A percentile compares a stretch with the other conserved stretches of the same genome.
These are phyloP conservation scores for Macrobrachium nipponense DNA, from an alignment of 1,140 invertebrate genomes.

Conservation along the genomic window DNA sequence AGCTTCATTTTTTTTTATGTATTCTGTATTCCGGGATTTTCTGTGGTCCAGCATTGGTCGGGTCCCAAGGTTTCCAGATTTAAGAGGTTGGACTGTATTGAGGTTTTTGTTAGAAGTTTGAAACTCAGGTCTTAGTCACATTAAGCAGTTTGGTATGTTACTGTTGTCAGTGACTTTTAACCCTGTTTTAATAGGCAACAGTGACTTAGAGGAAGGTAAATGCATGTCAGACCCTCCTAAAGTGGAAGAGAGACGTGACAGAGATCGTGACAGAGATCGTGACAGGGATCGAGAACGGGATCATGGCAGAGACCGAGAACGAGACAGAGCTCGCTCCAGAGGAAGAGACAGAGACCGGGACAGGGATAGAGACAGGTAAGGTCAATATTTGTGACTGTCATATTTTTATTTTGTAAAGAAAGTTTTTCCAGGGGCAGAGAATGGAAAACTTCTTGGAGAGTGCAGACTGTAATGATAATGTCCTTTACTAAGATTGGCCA, in stretches of 20 bases:
- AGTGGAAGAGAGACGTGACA: slow-evolving; percentile 25
- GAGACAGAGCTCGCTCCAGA: slow-evolving; percentile 64
- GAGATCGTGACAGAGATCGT: slow-evolving; percentile 44
- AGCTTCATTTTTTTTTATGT: no score
- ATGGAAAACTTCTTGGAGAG: no score
- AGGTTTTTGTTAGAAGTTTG: no score
- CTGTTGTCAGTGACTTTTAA: neutral
- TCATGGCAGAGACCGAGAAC: slow-evolving; percentile 54
- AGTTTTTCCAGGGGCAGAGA: no score
- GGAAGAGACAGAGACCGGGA: slow-evolving; percentile 68
- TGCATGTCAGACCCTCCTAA: neutral
- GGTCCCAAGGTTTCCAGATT: no score
- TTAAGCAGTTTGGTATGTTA: no score
- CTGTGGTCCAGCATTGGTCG: no score
- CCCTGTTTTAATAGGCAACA: slow-evolving; percentile 26
- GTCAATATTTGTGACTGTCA: neutral
- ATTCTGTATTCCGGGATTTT: no score
- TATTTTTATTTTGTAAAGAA: no score
- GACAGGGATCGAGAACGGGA: slow-evolving; percentile 56
- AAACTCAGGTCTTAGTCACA: no score
- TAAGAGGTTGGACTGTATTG: no score
- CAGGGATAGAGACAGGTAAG: slow-evolving; percentile 59
- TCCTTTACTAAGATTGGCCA: neutral
- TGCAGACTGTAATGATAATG: no score
- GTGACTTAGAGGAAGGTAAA: slow-evolving; percentile 33